Base-by-base conservation (phyloP, 2,797 vertebrate species). In the Gymnoscopelus microlampas region DNA sequence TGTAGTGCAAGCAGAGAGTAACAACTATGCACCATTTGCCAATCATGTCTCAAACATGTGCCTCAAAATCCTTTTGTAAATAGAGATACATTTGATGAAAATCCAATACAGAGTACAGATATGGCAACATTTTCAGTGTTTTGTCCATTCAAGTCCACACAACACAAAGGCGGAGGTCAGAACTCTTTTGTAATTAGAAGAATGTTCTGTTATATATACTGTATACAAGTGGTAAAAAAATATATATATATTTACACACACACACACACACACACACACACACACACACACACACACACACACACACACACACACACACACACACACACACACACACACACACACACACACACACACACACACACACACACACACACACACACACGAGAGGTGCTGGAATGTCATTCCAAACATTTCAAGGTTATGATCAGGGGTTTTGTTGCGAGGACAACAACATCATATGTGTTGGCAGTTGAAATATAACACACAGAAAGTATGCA, bases 401-500 rank as follows among this genome's bases (percentile, higher is more conserved):
- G 15, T 44, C 26, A 60, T 71, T 74, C 61, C 44, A 29, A 66
- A 72, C 29, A 82, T 80, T 82, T 87, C 82, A 89, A 87, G 78
- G 82, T 78, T 84, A 86, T 63, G 32, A 74, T 73, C 76, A 78
- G 76, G 76, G 23, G 78, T 71, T 74, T 77, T 73, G 65, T 55
- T 48, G 57, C 62, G 60, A 80, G 74, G 78, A 85, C 74, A 77
- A 57, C 54, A 65, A 26, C 60, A 70, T 78, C 62, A 70, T 60
- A 80, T 71, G 65, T 63, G 70, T 70, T 74, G 79, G 63, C 23
- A 39, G 75, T 87, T 84, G 80, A 87, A 87, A 90, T 85, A 78
- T 78, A 74, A 74, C 61, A 75, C 70, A 70, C 60, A 68, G 9
- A 58, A 74, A 66, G 80, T 85, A 88, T 83, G 73, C 79, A 82